Evolutionary conservation across 2,888 invertebrate genomes (phyloP).

Genomic region (Conops quadrifasciatus): DNA sequence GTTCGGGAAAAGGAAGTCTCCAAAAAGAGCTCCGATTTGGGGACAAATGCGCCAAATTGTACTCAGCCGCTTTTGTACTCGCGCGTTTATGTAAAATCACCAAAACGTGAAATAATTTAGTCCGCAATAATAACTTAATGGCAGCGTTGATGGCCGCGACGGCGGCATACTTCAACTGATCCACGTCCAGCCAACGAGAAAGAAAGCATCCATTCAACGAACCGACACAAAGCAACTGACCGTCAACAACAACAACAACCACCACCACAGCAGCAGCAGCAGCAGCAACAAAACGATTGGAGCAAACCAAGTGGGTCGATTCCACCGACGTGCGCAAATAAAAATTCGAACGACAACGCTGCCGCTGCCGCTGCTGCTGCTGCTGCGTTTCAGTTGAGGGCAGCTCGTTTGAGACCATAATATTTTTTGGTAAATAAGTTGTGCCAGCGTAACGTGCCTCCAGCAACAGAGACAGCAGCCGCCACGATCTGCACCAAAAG

Average conservation of each 20-base stretch:
- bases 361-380: conserved; percentile 26
- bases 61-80: conserved; percentile 20
- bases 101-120: conserved; percentile 24
- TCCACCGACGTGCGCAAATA: conserved; percentile 31
- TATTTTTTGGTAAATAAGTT: conserved; percentile 28
- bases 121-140: conserved; percentile 35
- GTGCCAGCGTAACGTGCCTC: neutral
- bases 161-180: conserved; percentile 29
- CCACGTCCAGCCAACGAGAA: neutral
- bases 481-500: neutral
- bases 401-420: conserved; percentile 27
- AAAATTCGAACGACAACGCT: neutral
- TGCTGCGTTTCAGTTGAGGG: conserved; percentile 46
- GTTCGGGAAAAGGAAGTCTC: too few species aligned
- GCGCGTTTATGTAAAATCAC: conserved; percentile 2
- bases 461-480: neutral
- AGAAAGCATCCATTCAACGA: conserved; percentile 11
- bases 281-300: conserved; percentile 38
- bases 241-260: neutral
- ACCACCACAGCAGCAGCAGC: conserved; percentile 17
- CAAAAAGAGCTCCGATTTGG: too few species aligned
- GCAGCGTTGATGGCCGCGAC: conserved; percentile 32
- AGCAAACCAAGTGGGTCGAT: conserved; percentile 43
- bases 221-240: conserved; percentile 8
- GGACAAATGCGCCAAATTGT: conserved; percentile 20